Evolutionary conservation across 2,113 vertebrate species (phyloP).

Genomic region (Electrona antarctica): DNA sequence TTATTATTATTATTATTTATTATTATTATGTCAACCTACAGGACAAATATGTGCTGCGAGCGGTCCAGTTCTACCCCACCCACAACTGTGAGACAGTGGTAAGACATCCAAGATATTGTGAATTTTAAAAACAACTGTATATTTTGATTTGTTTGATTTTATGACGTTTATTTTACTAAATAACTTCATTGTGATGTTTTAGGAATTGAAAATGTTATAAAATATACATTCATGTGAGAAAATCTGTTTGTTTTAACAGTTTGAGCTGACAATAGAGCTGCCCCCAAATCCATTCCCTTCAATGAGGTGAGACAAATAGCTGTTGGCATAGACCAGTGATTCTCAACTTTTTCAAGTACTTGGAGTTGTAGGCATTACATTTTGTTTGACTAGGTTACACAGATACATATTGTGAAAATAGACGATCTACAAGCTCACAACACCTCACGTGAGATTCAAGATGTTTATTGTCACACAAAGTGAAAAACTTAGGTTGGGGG

Average conservation of each 20-base stretch:
- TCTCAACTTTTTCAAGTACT: background rate
- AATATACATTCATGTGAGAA: background rate
- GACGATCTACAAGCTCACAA: too few relatives aligned
- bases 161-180: too few relatives aligned
- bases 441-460: too few relatives aligned
- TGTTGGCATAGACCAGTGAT: background rate
- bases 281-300: slow-evolving; percentile 59
- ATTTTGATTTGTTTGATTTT: too few relatives aligned
- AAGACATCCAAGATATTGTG: slow-evolving; percentile 52
- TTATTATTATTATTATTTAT: background rate
- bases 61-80: slow-evolving; percentile 88
- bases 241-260: slow-evolving; percentile 54
- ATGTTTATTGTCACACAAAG: too few relatives aligned
- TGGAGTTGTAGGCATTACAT: too few relatives aligned
- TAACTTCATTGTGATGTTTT: too few relatives aligned
- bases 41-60: slow-evolving; percentile 85
- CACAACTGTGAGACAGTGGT: slow-evolving; percentile 85
- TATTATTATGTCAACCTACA: slow-evolving; percentile 53
- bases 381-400: too few relatives aligned
- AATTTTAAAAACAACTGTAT: too few relatives aligned
- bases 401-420: too few relatives aligned
- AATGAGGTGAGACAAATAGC: slow-evolving; percentile 67
- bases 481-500: too few relatives aligned
- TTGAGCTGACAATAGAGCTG: slow-evolving; percentile 74
- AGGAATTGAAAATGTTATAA: too few relatives aligned